phyloP scores from a whole-genome alignment of 2,113 vertebrate species.

The Lontra canadensis region DNA sequence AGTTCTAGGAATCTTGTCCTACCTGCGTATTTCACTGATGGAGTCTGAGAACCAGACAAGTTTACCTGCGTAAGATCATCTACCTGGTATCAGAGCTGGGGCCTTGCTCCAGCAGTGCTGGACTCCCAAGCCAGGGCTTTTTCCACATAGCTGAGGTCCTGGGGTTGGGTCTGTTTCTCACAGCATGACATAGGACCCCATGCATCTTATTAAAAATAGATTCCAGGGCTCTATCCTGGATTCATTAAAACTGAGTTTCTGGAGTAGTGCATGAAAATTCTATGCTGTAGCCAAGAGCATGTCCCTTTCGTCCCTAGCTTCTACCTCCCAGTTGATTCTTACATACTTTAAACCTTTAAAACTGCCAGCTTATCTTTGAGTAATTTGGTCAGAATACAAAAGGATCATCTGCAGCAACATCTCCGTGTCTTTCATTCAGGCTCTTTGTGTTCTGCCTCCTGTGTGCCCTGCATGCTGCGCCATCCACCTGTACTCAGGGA shows the following conservation, averaged over 20 bases:
- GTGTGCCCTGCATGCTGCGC: not conserved
- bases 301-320: not conserved
- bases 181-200: not conserved
- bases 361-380: not conserved
- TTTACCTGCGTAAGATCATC: not conserved
- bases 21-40: not conserved
- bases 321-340: not conserved
- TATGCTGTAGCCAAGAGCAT: not conserved
- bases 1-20: not conserved
- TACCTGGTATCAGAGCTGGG: not conserved
- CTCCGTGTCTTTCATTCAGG: not conserved
- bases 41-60: not conserved
- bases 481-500: not conserved
- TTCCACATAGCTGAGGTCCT: not conserved
- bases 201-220: not conserved
- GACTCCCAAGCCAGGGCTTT: not conserved
- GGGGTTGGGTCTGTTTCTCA: not conserved
- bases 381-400: not conserved
- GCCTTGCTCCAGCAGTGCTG: not conserved
- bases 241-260: not conserved
- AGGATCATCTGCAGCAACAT: not conserved
- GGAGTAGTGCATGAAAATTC: not conserved
- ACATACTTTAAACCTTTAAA: not conserved
- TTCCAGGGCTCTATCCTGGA: not conserved
- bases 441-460: not conserved